Conservation (phyloP, 2,797 vertebrate species). For the Muscicapa comitata region DNA sequence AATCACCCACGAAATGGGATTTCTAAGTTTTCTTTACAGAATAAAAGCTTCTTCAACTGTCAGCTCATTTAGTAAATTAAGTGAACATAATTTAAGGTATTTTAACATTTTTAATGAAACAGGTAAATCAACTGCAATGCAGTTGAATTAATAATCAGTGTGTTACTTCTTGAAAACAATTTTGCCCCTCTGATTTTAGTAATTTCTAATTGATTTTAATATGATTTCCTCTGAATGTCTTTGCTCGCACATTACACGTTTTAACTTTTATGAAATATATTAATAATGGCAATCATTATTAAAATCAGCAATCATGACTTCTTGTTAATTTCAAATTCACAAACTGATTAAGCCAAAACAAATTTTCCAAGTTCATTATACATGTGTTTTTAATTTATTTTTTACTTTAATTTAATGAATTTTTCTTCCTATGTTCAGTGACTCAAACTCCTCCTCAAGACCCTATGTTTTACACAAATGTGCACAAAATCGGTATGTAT, state of each 20-base stretch:
- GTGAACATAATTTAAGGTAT: neutral
- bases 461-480: neutral
- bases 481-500: neutral
- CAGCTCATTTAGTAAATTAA: neutral
- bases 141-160: neutral
- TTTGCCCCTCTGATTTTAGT: neutral
- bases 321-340: neutral
- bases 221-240: neutral
- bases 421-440: neutral
- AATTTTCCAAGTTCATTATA: neutral
- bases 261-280: neutral
- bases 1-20: neutral
- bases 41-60: neutral
- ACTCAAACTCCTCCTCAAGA: neutral
- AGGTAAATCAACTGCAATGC: neutral
- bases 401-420: neutral
- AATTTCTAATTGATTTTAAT: neutral
- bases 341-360: neutral
- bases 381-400: neutral
- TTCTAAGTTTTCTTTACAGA: neutral
- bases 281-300: neutral
- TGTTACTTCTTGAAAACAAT: neutral
- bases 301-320: neutral
- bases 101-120: neutral
- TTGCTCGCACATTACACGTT: neutral